Percentiles rank a stretch among this genome's conserved stretches.
phyloP scores from a whole-genome alignment of 92 coral and sea anemone genomes.

The Micromussa lordhowensis region DNA sequence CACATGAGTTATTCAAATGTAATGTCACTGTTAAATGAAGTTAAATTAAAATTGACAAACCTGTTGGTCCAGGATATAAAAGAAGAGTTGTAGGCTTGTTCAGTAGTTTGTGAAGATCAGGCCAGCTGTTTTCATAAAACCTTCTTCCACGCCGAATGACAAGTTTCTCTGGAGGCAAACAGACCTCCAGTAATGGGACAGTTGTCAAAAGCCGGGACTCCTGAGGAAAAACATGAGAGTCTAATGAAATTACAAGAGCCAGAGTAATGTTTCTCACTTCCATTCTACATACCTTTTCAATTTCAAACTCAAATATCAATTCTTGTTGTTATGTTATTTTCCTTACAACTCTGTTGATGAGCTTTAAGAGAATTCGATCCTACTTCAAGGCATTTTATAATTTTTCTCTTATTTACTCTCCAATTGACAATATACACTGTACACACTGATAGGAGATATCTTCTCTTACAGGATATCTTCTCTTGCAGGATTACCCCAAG shows the following conservation, averaged over 20 bases:
- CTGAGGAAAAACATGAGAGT: conserved; percentile 33
- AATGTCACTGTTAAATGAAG: too few species aligned
- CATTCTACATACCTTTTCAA: neutral
- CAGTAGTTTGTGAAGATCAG: conserved; percentile 73
- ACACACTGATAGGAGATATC: too few species aligned
- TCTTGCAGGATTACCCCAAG: too few species aligned
- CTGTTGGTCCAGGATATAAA: conserved; percentile 90
- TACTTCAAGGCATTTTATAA: too few species aligned
- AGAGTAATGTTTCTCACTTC: neutral
- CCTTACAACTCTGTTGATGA: neutral
- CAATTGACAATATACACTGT: neutral
- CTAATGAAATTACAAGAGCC: too few species aligned
- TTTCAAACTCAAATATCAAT: neutral
- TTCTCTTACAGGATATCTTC: too few species aligned
- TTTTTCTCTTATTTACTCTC: neutral
- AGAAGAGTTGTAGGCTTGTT: conserved; percentile 77
- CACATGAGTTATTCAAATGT: too few species aligned
- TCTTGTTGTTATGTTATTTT: too few species aligned
- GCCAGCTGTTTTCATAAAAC: conserved; percentile 69
- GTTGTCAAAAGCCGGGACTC: conserved; percentile 89
- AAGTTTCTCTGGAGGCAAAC: conserved; percentile 84
- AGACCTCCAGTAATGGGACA: conserved; percentile 88
- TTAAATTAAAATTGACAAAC: conserved; percentile 37
- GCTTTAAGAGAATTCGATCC: neutral
- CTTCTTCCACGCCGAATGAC: conserved; percentile 78